Evolutionary conservation across 2,797 vertebrate species (phyloP), one percentile per base, ranked within the genome.

Genomic region (Lerista edwardsae): DNA sequence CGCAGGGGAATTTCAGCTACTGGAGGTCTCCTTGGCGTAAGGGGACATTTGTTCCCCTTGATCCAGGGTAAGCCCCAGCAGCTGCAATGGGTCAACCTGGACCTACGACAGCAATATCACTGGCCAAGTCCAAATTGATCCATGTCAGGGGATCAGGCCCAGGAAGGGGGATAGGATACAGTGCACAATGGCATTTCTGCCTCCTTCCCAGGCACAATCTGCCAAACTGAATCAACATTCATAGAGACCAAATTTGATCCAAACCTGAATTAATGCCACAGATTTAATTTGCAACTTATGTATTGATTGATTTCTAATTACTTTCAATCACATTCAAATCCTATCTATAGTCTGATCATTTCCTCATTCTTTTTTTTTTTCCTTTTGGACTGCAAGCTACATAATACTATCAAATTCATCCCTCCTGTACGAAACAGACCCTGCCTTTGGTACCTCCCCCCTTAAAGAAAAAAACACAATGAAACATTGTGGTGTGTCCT

Each of bases 401-500:
- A 36, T 34, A 21, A 82, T 74, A 76, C 55, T 44, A 39, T 61
- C 76, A 86, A 86, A 87, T 82, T 0, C 0, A 91, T 86, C 85
- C 82, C 84, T 81, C 64, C 55, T 59, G 84, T 75, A 84, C 79
- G 79, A 89, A 82, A 62, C 65, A 87, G 67, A 83, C 62, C 23
- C n/a, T 21, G 74, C 79, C 83, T 34, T 1, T 71, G 77, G 86
- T 79, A 85, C 86, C 77, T 75, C 21, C 23, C 1, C 51, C 59
- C 59, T 6, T 74, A n/a, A n/a, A 73, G 72, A 62, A 76, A 39
- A 68, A 29, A 21, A 14, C 51, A 82, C 89, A 88, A 90, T 91
- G 90, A 95, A 94, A 89, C 92, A 89, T 90, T 82, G 86, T 83
- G 84, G 76, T 83, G 81, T 82, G 89, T 91, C 90, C 90, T 80